Evolutionary conservation across 2,797 vertebrate species (phyloP), one percentile per base, ranked within the genome.

Genomic region (Notolabrus celidotus): DNA sequence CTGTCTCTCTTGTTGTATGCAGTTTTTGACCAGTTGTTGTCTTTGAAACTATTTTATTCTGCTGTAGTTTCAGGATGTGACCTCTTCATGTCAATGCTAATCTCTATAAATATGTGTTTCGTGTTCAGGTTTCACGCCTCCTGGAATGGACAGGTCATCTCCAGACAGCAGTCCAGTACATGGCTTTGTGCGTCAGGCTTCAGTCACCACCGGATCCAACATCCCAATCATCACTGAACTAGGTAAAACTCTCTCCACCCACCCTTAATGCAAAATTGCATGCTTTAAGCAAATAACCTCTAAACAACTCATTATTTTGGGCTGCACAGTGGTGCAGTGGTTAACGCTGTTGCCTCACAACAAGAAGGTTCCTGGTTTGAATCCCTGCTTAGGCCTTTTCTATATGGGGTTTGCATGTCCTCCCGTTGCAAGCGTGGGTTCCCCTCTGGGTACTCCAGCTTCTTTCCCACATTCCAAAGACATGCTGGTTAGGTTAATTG

Each of bases 221-320:
- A 99, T 99, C 93, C 98, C 98, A 76, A 99, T 99, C 92, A 99
- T 99, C 91, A 99, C 98, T 77, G 98, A 99, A 85, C 94, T 99
- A 87, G 98, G 98, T 99, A 95, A 96, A 90, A 59, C 41, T 41
- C 45, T 65, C 58, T 63, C 25, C 63, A 27, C 22, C 27, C 16
- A 17, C 42, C 23, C 60, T 17, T 10, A 36, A 25, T 27, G 23
- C 59, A 45, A 67, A 22, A 38, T 29, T 22, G 75, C 84, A 83
- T 68, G 77, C 17, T 65, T 42, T 45, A n/a, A 16, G 36, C 42
- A 46, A 53, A 7, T 77, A 54, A 79, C 67, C 51, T 80, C 79
- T 52, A 68, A 74, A 57, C 64, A 67, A 74, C 51, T 83, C 87
- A 85, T 83, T 46, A 25, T 23, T 12, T 3, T 11, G 2, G 34